phyloP scores from a whole-genome alignment of 2,797 vertebrate species.

The Protonibea diacanthus region DNA sequence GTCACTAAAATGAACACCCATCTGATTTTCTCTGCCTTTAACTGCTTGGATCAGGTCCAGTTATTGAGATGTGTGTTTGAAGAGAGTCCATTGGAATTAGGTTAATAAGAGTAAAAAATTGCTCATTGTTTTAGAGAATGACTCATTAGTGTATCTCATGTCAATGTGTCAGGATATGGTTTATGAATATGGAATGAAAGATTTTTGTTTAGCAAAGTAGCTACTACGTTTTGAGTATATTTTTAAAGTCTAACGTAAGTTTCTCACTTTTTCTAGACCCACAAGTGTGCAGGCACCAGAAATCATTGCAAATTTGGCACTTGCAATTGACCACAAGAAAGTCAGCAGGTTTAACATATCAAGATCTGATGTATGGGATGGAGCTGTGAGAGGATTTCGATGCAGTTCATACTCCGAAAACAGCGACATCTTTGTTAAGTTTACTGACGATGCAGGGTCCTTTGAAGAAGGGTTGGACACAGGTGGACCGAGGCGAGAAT shows the following conservation, averaged over 20 bases:
- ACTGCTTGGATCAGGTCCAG: conserved; percentile 1
- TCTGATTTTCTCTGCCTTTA: background rate
- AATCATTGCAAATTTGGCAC: conserved; percentile 17
- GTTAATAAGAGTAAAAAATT: background rate
- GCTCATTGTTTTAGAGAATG: background rate
- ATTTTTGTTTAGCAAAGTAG: background rate
- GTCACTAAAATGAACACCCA: background rate
- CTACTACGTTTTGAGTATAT: background rate
- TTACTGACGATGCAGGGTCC: background rate
- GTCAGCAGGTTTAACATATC: conserved; percentile 11
- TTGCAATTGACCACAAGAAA: conserved; percentile 5
- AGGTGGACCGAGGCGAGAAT: background rate
- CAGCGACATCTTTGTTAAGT: background rate
- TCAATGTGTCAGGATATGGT: background rate
- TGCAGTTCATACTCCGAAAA: conserved; percentile 3
- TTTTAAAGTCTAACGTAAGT: background rate
- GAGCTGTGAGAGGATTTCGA: conserved; percentile 10
- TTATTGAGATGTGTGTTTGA: conserved; percentile 4
- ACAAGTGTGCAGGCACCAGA: background rate
- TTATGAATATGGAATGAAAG: background rate
- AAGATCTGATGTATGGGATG: conserved; percentile 8
- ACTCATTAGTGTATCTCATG: background rate
- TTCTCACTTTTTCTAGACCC: background rate
- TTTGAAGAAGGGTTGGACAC: background rate
- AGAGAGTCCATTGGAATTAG: background rate